Base-by-base conservation (phyloP, 2,797 vertebrate genomes). In the Poliocrania exsul region DNA sequence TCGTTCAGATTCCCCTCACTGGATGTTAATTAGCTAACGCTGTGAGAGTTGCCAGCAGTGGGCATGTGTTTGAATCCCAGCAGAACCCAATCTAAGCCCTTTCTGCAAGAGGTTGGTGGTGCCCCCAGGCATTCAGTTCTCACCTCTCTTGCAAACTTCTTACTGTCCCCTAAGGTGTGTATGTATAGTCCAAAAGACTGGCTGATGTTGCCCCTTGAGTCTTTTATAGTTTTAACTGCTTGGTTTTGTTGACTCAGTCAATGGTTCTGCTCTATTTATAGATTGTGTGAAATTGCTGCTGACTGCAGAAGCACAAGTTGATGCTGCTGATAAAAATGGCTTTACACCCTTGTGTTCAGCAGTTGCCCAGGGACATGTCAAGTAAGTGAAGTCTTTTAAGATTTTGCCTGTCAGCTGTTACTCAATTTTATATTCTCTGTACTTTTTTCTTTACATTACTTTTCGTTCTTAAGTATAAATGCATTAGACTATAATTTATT, bases 281-380 rank as follows among this genome's bases (percentile, higher is more conserved):
- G 99, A 99, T 92, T 99, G 99, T 98, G 98, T 99, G 97, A 99
- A 98, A 97, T 98, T 99, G 98, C 98, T 99, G 98, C 98, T 99
- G 98, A 98, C 98, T 97, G 98, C 98, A 82, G 98, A 98, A 98
- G 98, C 97, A 91, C 98, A 98, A 98, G 98, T 99, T 97, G 98
- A 99, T 85, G 98, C 98, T 98, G 98, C 98, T 88, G 98, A 99
- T 97, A 98, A 98, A 98, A 98, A 99, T 79, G 99, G 99, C 98
- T 99, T 99, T 97, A 99, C 98, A 85, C 98, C 99, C 94, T 98
- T 99, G 98, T 99, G 99, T 98, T 97, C 98, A 78, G 98, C 99
- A 95, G 98, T 98, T 95, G 98, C 98, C 97, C 98, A 98, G 94
- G 98, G 98, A 98, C 98, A 99, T 98, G 97, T 97, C 97, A 98